Conservation (phyloP, 2,113 vertebrate genomes). For the Chamaea fasciata region DNA sequence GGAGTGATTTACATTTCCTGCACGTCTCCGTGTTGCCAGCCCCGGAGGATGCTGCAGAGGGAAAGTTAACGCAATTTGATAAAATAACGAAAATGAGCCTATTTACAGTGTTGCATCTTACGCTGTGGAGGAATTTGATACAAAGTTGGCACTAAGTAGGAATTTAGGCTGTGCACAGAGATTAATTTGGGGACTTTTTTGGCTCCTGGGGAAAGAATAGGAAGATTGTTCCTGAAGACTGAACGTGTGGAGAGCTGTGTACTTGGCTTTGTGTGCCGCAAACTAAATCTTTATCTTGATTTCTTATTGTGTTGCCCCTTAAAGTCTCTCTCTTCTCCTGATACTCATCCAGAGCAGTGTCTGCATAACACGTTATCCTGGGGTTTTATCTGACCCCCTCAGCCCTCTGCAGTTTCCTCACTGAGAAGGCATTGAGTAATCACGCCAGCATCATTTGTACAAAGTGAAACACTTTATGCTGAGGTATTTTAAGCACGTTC, state of each 20-base stretch:
- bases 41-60: slow-evolving; percentile 30
- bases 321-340: neutral
- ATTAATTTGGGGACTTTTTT: neutral
- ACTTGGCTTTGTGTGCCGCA: neutral
- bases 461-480: neutral
- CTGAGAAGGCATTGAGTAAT: neutral
- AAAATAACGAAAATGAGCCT: slow-evolving; percentile 52
- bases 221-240: neutral
- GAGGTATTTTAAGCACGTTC: neutral
- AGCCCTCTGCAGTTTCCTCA: neutral
- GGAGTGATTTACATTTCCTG: slow-evolving; percentile 57
- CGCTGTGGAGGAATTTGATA: neutral
- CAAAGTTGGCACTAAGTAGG: slow-evolving; percentile 21
- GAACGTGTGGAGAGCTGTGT: neutral
- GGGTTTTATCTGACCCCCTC: neutral
- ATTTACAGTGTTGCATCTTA: slow-evolving; percentile 29
- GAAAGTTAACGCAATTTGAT: slow-evolving; percentile 55
- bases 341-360: neutral
- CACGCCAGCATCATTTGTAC: neutral
- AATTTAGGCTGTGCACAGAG: neutral
- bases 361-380: neutral
- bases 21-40: slow-evolving; percentile 27
- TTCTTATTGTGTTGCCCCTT: slow-evolving; percentile 17
- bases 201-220: slow-evolving; percentile 29
- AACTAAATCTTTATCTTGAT: slow-evolving; percentile 20